phyloP scores from a whole-genome alignment of 2,113 vertebrate genomes.

The Lamprologus lemairii region DNA sequence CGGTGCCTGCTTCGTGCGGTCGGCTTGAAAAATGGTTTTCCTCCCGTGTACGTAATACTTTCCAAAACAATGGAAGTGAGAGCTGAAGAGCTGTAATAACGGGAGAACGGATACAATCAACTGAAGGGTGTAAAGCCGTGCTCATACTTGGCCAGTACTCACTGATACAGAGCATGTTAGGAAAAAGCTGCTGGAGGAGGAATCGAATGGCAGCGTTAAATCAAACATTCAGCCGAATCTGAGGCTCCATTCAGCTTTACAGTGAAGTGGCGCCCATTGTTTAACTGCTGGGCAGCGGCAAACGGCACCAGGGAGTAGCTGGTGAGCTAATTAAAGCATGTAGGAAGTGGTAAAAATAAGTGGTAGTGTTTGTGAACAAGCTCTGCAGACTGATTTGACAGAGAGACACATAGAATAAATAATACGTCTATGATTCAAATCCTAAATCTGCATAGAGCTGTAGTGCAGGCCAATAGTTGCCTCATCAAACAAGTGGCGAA shows the following conservation, averaged over 20 bases:
- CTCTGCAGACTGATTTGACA: not conserved
- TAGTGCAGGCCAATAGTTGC: accelerated
- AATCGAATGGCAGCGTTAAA: not conserved
- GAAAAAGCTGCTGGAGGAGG: not conserved
- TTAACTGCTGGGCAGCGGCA: not conserved
- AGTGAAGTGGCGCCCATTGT: not conserved
- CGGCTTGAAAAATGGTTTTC: not conserved
- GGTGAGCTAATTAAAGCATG: not conserved
- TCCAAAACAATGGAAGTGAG: not conserved
- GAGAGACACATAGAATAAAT: not conserved
- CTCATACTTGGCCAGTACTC: not conserved
- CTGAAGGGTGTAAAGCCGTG: not conserved
- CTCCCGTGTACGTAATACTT: not conserved
- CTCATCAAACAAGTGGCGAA: accelerated
- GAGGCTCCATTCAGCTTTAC: not conserved
- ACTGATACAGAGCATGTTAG: not conserved
- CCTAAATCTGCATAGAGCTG: not conserved
- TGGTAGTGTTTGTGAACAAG: not conserved
- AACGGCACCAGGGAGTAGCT: not conserved
- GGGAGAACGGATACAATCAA: not conserved
- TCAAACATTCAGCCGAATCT: not conserved
- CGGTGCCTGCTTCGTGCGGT: not conserved
- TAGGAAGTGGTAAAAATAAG: not conserved
- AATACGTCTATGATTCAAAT: not conserved
- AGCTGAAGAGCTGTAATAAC: not conserved